Evolutionary conservation across 1,140 invertebrate genomes (phyloP).

Genomic region (Drosophila repleta): DNA sequence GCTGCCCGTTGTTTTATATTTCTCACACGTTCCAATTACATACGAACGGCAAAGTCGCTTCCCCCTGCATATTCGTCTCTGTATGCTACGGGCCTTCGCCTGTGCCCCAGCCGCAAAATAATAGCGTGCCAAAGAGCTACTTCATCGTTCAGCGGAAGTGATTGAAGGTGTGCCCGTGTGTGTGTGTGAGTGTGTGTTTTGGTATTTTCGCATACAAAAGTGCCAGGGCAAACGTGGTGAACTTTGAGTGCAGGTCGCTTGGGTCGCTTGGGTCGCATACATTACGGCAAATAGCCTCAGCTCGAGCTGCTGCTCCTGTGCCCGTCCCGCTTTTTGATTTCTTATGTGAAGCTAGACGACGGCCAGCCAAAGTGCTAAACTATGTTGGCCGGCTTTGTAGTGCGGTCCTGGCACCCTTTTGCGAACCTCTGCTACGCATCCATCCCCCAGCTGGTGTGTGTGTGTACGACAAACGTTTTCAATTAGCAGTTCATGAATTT

Average conservation of each 20-base stretch:
- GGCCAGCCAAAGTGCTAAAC: conserved; percentile 79
- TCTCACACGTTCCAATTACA: conserved; percentile 83
- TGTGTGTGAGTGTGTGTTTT: conserved; percentile 25
- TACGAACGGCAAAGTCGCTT: conserved; percentile 28
- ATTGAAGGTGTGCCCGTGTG: conserved; percentile 77
- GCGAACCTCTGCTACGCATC: conserved; percentile 61
- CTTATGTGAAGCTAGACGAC: conserved; percentile 50
- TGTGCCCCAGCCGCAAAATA: conserved; percentile 59
- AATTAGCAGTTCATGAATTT: conserved; percentile 83
- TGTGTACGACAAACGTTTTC: conserved; percentile 81
- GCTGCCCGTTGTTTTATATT: conserved; percentile 68
- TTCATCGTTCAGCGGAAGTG: conserved; percentile 83
- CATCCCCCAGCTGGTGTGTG: conserved; percentile 21
- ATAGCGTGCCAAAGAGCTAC: conserved; percentile 83
- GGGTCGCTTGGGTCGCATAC: conserved; percentile 53
- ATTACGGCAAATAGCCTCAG: conserved; percentile 36
- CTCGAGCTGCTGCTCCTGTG: not conserved
- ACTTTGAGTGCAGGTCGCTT: conserved; percentile 75
- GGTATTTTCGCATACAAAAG: conserved; percentile 68
- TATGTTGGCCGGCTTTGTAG: conserved; percentile 79
- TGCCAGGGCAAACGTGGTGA: conserved; percentile 49
- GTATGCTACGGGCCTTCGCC: not conserved
- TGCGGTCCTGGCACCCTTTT: conserved; percentile 66
- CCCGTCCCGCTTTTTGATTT: conserved; percentile 55
- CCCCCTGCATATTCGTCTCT: not conserved